Percentiles rank a stretch among this genome's conserved stretches.
Conservation (phyloP, 1,140 invertebrate species). For the Sarcophaga peregrina region DNA sequence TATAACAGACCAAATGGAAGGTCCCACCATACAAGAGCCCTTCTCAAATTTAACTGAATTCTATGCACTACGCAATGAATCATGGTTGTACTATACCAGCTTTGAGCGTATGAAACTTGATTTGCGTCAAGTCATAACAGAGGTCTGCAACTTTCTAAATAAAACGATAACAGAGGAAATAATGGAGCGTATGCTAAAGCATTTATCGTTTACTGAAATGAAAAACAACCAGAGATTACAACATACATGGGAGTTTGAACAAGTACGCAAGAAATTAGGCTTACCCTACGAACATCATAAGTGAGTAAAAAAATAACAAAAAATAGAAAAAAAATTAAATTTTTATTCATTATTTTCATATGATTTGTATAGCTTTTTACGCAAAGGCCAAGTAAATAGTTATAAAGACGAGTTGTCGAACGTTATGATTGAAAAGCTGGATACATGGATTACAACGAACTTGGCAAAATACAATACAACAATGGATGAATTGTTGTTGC, state of each 20-base stretch:
- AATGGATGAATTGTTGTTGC: constrained; percentile 49
- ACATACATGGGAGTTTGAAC: constrained; percentile 35
- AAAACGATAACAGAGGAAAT: constrained; percentile 51
- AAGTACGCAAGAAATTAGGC: constrained; percentile 9
- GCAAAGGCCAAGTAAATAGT: constrained; percentile 52
- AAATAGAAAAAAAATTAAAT: neutral
- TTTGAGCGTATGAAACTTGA: constrained; percentile 76
- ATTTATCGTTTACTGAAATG: constrained; percentile 60
- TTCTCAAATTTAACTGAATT: constrained; percentile 77
- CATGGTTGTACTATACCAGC: constrained; percentile 81
- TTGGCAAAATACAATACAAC: constrained; percentile 45
- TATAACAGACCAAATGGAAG: neutral
- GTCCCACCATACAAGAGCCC: neutral
- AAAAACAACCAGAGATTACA: constrained; percentile 49
- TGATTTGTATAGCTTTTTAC: constrained; percentile 49
- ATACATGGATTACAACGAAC: constrained; percentile 31
- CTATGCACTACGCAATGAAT: constrained; percentile 75
- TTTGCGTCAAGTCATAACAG: constrained; percentile 49
- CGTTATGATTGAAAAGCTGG: constrained; percentile 47
- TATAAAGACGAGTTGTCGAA: constrained; percentile 53
- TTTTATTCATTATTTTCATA: neutral
- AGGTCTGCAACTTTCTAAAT: constrained; percentile 53
- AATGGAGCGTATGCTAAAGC: constrained; percentile 52
- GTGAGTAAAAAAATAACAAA: neutral
- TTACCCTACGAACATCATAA: constrained; percentile 10